phyloP scores from a whole-genome alignment of 2,888 invertebrate species.

The Hecatera dysodea region DNA sequence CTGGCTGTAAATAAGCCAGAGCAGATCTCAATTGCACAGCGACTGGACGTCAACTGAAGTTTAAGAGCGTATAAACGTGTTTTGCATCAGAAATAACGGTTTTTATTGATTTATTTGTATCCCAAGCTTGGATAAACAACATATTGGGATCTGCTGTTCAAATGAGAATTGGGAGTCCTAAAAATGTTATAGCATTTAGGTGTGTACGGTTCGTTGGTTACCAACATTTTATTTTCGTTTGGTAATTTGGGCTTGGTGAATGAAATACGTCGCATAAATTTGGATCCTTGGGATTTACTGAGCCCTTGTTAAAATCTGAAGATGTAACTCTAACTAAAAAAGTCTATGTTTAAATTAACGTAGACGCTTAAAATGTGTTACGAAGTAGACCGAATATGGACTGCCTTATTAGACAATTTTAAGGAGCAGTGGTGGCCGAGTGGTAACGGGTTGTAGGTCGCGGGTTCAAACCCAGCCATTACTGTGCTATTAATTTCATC shows the following conservation, averaged over 20 bases:
- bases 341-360: no score
- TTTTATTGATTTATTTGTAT: constrained; percentile 58
- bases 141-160: constrained; percentile 29
- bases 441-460: no score
- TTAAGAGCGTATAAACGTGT: constrained; percentile 55
- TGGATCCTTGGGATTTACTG: not conserved
- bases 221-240: constrained; percentile 46
- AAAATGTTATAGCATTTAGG: constrained; percentile 51
- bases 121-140: constrained; percentile 48
- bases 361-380: no score
- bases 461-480: no score
- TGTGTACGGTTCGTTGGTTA: constrained; percentile 27
- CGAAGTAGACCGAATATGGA: no score
- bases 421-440: no score
- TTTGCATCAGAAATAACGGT: constrained; percentile 54
- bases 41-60: constrained; percentile 46
- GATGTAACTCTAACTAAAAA: not conserved
- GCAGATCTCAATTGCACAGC: constrained; percentile 69
- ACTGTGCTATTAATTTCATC: no score
- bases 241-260: constrained; percentile 16
- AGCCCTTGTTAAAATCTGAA: not conserved
- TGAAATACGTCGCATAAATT: constrained; percentile 1
- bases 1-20: constrained; percentile 71
- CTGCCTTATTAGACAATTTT: no score
- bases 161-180: constrained; percentile 50